Percentiles rank a stretch among this genome's conserved stretches.
These are phyloP conservation scores for Lacanobia wlatinum DNA, from an alignment of 2,888 invertebrate genomes.

Conservation along the genomic window DNA sequence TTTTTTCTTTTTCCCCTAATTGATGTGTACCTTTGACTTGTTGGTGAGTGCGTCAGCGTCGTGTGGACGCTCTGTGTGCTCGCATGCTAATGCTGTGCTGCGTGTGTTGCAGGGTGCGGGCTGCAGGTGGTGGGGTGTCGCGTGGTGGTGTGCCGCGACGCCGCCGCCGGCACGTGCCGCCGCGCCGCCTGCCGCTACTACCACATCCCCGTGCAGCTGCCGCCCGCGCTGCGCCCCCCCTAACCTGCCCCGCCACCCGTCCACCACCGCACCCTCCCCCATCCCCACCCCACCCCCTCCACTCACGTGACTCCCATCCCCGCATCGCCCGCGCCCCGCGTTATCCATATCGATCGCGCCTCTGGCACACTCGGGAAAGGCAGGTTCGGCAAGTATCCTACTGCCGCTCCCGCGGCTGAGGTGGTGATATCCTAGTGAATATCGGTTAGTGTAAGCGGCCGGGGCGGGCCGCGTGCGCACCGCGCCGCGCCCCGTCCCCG, in stretches of 20 bases:
- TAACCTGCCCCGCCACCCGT: conserved; percentile 79
- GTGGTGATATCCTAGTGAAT: conserved; percentile 81
- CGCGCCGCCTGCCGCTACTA: conserved; percentile 99
- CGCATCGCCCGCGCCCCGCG: conserved; percentile 79
- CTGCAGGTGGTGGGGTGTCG: conserved; percentile 98
- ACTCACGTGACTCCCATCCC: conserved; percentile 58
- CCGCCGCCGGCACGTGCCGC: conserved; percentile 97
- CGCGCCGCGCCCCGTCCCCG: conserved; percentile 69
- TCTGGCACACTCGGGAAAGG: conserved; percentile 83
- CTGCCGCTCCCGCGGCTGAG: conserved; percentile 79
- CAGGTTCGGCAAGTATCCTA: conserved; percentile 78
- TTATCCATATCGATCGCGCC: conserved; percentile 85
- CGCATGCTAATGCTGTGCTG: conserved; percentile 2
- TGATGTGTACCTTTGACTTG: conserved; percentile 21
- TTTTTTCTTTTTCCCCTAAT: conserved; percentile 1
- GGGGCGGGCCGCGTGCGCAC: conserved; percentile 67
- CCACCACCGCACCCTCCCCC: conserved; percentile 65
- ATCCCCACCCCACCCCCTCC: conserved; percentile 35
- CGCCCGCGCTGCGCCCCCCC: conserved; percentile 93
- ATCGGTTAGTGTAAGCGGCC: conserved; percentile 81
- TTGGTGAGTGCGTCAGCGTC: conserved; percentile 2
- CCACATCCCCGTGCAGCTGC: conserved; percentile 98
- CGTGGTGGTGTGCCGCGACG: conserved; percentile 99
- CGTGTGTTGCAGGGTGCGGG: conserved; percentile 94
- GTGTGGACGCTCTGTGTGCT: not conserved